These are phyloP conservation scores for Neosilurus mollespiculum DNA, from an alignment of 2,797 vertebrate species.

Conservation along the genomic window DNA sequence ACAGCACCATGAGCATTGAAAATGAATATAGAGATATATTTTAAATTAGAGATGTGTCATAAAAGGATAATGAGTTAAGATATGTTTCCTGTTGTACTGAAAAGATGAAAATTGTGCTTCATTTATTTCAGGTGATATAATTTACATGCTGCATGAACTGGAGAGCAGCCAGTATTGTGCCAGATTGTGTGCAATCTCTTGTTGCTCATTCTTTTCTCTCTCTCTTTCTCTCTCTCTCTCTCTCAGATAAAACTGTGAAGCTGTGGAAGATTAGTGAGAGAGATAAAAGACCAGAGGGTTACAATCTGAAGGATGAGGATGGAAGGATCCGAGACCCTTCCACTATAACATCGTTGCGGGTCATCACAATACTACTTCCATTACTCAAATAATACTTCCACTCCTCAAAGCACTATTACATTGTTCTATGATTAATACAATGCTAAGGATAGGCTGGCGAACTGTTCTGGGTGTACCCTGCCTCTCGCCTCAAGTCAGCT, in stretches of 20 bases:
- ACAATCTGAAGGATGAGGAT: conserved; percentile 97
- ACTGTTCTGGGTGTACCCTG: too few relatives aligned
- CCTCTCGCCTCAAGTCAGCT: too few relatives aligned
- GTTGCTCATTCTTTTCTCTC: conserved; percentile 18
- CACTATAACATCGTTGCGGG: conserved; percentile 92
- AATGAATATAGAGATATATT: not conserved
- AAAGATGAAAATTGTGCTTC: not conserved
- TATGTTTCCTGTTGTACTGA: not conserved
- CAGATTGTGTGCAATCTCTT: conserved; percentile 65
- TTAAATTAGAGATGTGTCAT: not conserved
- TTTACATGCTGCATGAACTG: conserved; percentile 57
- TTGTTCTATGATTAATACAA: not conserved
- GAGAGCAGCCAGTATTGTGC: conserved; percentile 67
- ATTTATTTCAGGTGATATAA: conserved; percentile 21
- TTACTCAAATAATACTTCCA: not conserved
- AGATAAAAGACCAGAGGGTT: conserved; percentile 95
- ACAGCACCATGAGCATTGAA: not conserved
- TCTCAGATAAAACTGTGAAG: conserved; percentile 91
- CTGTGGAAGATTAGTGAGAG: conserved; percentile 98
- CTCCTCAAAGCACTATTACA: not conserved
- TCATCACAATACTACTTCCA: conserved; percentile 62
- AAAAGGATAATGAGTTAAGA: not conserved
- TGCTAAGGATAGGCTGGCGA: not conserved
- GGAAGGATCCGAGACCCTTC: conserved; percentile 91
- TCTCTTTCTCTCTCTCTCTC: not conserved